These are phyloP conservation scores for Lithophane ornitopus DNA, from an alignment of 2,888 invertebrate species.

Conservation along the genomic window DNA sequence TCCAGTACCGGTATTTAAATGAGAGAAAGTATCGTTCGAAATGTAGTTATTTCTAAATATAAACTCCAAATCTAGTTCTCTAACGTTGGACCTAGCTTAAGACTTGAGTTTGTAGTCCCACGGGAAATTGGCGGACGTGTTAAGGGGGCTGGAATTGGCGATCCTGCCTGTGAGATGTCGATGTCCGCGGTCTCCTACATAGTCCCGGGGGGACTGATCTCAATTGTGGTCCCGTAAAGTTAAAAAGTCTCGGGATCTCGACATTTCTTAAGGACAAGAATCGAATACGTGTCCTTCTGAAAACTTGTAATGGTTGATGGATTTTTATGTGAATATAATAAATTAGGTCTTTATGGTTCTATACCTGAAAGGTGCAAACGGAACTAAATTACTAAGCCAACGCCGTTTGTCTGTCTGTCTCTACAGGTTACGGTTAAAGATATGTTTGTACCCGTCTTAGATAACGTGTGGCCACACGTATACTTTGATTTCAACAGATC, in stretches of 20 bases:
- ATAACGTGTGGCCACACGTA: no score
- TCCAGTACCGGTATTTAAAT: constrained; percentile 40
- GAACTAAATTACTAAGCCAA: background rate
- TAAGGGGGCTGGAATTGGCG: constrained; percentile 37
- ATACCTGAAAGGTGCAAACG: background rate
- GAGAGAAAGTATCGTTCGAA: constrained; percentile 34
- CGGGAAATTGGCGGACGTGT: constrained; percentile 31
- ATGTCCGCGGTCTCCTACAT: constrained; percentile 1
- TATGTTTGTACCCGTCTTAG: background rate
- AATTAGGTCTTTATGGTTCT: background rate
- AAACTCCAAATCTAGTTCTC: background rate
- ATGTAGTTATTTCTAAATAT: constrained; percentile 4
- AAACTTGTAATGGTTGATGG: background rate
- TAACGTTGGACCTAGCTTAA: constrained; percentile 10
- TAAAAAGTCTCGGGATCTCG: constrained; percentile 5
- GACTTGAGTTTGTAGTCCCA: constrained; percentile 26
- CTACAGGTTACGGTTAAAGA: background rate
- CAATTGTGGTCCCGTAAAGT: constrained; percentile 3
- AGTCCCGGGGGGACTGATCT: constrained; percentile 17
- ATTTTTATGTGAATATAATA: background rate
- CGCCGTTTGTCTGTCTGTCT: background rate
- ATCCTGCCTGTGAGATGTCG: constrained; percentile 25
- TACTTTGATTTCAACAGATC: no score
- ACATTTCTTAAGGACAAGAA: background rate
- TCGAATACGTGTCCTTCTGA: background rate